A percentile compares a stretch with the other conserved stretches of the same genome.
phyloP scores from a whole-genome alignment of 2,888 invertebrate species.

The Sphaerophoria rueppellii region DNA sequence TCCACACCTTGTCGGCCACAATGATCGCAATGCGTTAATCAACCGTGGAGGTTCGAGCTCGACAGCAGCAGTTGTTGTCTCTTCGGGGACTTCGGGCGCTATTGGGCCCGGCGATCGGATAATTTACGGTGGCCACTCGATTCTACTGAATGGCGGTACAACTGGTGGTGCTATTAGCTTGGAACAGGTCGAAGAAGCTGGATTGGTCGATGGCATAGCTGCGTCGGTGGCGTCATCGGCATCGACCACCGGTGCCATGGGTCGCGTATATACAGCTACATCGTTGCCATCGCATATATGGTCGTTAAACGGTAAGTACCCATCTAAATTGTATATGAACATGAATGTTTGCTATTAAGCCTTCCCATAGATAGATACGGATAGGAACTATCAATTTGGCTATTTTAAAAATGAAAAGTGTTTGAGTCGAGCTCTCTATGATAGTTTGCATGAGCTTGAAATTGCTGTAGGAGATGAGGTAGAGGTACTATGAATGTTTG shows the following conservation, averaged over 20 bases:
- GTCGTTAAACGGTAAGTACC: slow-evolving; percentile 92
- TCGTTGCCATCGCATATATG: slow-evolving; percentile 96
- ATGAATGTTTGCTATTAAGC: slow-evolving; percentile 16
- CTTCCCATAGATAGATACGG: background rate
- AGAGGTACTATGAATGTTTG: background rate
- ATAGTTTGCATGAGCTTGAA: background rate
- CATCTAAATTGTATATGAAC: background rate
- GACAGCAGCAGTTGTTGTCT: slow-evolving; percentile 58
- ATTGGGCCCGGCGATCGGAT: slow-evolving; percentile 60
- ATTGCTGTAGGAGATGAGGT: too few species aligned
- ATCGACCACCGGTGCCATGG: slow-evolving; percentile 84
- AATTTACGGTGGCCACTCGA: slow-evolving; percentile 84
- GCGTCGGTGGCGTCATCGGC: slow-evolving; percentile 78
- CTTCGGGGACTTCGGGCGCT: slow-evolving; percentile 36
- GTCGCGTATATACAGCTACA: slow-evolving; percentile 93
- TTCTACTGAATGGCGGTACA: slow-evolving; percentile 86
- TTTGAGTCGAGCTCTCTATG: background rate
- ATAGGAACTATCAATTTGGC: slow-evolving; percentile 63
- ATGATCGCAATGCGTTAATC: slow-evolving; percentile 65
- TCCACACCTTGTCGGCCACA: slow-evolving; percentile 79
- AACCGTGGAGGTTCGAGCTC: slow-evolving; percentile 68
- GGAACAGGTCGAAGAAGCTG: slow-evolving; percentile 74
- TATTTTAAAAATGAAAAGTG: slow-evolving; percentile 37
- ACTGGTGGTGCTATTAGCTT: slow-evolving; percentile 63
- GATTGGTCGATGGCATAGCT: slow-evolving; percentile 80